phyloP scores from a whole-genome alignment of 2,113 vertebrate species.

The Eulemur rufifrons region DNA sequence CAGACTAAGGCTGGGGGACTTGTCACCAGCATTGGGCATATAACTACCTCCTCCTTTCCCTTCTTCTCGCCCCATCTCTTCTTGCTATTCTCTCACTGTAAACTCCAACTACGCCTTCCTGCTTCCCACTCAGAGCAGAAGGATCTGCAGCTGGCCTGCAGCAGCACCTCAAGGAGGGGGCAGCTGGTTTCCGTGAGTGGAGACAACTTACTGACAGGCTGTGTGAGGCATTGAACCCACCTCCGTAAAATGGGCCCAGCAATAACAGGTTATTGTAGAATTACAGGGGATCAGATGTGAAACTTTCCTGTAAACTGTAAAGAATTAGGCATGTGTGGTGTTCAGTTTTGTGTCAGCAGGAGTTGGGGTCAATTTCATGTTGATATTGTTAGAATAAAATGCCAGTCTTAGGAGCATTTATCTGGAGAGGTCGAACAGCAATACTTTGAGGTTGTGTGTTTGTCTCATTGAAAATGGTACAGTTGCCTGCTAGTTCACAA shows the following conservation, averaged over 20 bases:
- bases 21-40: neutral
- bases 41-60: neutral
- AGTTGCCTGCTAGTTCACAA: neutral
- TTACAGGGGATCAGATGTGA: neutral
- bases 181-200: neutral
- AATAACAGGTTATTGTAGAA: neutral
- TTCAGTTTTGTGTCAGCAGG: neutral
- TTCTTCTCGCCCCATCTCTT: neutral
- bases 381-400: neutral
- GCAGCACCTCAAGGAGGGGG: neutral
- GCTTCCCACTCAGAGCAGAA: neutral
- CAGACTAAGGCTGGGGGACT: neutral
- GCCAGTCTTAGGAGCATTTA: neutral
- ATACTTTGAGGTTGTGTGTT: neutral
- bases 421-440: neutral
- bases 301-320: neutral
- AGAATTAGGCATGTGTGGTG: neutral
- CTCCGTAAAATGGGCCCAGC: neutral
- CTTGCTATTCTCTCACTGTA: neutral
- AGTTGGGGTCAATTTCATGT: neutral
- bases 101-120: neutral
- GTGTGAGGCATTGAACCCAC: neutral
- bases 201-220: neutral
- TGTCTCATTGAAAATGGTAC: neutral
- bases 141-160: neutral